Base-by-base conservation (phyloP, 2,113 vertebrate genomes). In the Cheirogaleus medius region DNA sequence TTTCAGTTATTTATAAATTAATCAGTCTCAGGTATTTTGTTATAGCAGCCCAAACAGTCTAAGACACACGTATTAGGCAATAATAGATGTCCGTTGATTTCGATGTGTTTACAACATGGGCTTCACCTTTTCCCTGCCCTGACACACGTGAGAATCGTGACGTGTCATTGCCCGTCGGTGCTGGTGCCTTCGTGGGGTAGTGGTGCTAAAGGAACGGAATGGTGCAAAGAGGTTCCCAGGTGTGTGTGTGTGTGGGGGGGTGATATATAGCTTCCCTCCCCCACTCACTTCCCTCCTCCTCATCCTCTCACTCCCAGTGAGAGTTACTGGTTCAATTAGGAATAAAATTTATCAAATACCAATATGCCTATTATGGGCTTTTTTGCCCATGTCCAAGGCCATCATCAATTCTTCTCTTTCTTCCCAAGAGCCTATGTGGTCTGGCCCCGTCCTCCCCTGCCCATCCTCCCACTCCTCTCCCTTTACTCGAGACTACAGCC, bases 361-460 rank as follows among this genome's bases (percentile, higher is more conserved):
- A 68, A 4, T 29, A 32, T 32, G n/a, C 44, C 17, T 76, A 6
- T 7, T 20, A 18, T 0, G 5, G 8, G 49, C 18, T 21, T 74
- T 86, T 85, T 15, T 2, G n/a, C 39, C 90, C 39, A 66, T n/a
- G 25, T 32, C 18, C 44, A 3, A 52, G 60, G n/a, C 25, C 20
- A 29, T n/a, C 12, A 39, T 83, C 10, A 56, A 49, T 56, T 23
- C 20, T 52, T 39, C 27, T 68, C 49, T 42, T 56, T 68, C 60
- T 49, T n/a, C 4, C 18, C 34, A 27, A 3, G 7, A 12, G 9
- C 49, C 32, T 20, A 0, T 0, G 1, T 25, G n/a, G 12, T 34
- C 78, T 47, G 23, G 39, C 23, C 42, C 18, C 15, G 1, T 23
- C 18, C 60, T 37, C 14, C 1, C 27, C 58, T 32, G 14, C 5